A percentile compares a stretch with the other conserved stretches of the same genome.
Evolutionary conservation across 1,140 invertebrate species (phyloP).

Genomic region (Homalodisca vitripennis): DNA sequence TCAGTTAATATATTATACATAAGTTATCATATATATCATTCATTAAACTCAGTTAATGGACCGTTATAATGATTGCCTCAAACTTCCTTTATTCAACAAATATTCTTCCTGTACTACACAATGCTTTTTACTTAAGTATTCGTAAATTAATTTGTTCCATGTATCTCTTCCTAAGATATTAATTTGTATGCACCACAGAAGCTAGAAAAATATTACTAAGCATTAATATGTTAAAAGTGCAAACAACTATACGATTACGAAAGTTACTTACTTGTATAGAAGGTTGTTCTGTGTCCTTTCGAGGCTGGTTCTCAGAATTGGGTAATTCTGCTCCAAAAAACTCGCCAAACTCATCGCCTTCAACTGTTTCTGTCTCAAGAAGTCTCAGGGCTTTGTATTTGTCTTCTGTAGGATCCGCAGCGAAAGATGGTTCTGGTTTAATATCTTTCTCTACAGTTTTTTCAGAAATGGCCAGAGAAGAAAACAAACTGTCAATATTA

Average conservation of each 20-base stretch:
- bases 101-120: too few species aligned
- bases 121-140: too few species aligned
- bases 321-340: constrained; percentile 53
- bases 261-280: constrained; percentile 31
- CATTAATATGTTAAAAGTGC: not conserved
- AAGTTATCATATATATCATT: too few species aligned
- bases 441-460: not conserved
- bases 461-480: not conserved
- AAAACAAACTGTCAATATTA: not conserved
- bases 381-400: constrained; percentile 53
- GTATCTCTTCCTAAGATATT: too few species aligned
- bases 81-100: too few species aligned
- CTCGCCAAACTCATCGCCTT: constrained; percentile 58
- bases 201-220: not conserved
- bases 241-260: not conserved
- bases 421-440: not conserved
- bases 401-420: constrained; percentile 44
- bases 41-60: too few species aligned
- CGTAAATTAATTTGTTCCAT: too few species aligned
- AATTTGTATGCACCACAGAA: too few species aligned
- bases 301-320: not conserved
- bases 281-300: not conserved
- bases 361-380: constrained; percentile 37
- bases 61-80: too few species aligned
- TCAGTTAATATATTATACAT: too few species aligned